phyloP scores from a whole-genome alignment of 2,797 vertebrate species.

The Chaenodraco wilsoni region DNA sequence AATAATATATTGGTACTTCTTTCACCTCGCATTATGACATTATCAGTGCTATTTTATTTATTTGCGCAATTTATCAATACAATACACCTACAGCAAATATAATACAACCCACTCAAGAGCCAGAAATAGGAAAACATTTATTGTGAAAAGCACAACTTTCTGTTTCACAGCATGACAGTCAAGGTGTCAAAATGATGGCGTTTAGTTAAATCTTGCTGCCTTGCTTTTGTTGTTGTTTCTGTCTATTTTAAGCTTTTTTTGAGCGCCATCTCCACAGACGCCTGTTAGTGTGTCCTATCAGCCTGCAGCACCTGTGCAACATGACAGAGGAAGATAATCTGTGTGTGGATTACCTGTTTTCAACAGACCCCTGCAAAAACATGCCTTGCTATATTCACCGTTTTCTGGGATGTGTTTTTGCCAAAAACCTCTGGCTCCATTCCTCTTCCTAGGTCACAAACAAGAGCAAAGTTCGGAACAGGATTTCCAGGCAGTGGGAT shows the following conservation, averaged over 20 bases:
- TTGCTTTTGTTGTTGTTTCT: constrained; percentile 26
- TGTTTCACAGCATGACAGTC: neutral
- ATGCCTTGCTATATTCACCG: neutral
- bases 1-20: neutral
- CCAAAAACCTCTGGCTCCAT: neutral
- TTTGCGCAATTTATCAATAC: constrained; percentile 1
- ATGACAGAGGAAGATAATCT: constrained; percentile 70
- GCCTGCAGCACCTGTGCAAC: constrained; percentile 70
- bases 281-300: constrained; percentile 69
- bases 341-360: constrained; percentile 67
- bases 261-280: constrained; percentile 38
- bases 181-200: neutral
- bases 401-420: neutral
- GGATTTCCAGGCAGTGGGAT: neutral
- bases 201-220: neutral
- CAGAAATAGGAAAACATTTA: neutral
- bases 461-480: constrained; percentile 2
- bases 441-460: neutral
- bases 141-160: neutral
- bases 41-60: neutral
- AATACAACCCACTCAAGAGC: neutral
- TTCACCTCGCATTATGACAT: neutral
- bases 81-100: neutral
- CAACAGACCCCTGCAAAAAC: constrained; percentile 22
- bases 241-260: constrained; percentile 46